These are phyloP conservation scores for Drosophila pseudoananassae DNA, from an alignment of 1,140 invertebrate genomes.

Conservation along the genomic window DNA sequence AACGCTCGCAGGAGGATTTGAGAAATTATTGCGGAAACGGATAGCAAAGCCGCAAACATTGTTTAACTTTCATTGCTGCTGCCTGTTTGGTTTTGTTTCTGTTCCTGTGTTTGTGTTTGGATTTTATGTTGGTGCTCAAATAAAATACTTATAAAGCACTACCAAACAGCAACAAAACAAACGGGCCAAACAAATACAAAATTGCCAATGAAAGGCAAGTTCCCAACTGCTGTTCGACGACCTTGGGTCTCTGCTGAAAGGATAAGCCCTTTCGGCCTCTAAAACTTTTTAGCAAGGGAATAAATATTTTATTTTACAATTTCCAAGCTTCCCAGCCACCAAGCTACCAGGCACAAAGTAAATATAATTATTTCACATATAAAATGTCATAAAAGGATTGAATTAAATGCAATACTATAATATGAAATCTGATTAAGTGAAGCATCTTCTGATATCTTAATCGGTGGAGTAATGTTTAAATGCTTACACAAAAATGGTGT, in stretches of 20 bases:
- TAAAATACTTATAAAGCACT: slow-evolving; percentile 20
- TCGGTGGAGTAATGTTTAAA: not conserved
- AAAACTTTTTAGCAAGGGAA: slow-evolving; percentile 36
- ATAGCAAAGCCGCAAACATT: slow-evolving; percentile 71
- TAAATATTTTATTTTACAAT: slow-evolving; percentile 45
- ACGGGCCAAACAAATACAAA: slow-evolving; percentile 8
- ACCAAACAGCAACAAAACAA: slow-evolving; percentile 3
- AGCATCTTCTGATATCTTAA: not conserved
- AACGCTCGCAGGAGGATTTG: slow-evolving; percentile 55
- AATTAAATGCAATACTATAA: slow-evolving; percentile 1
- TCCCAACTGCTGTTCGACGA: slow-evolving; percentile 28
- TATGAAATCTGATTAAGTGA: not conserved
- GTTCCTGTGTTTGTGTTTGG: slow-evolving; percentile 3
- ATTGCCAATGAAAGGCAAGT: slow-evolving; percentile 46
- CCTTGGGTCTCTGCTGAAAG: slow-evolving; percentile 24
- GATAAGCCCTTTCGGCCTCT: slow-evolving; percentile 34
- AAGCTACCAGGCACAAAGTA: slow-evolving; percentile 18
- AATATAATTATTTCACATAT: slow-evolving; percentile 21
- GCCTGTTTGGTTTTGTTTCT: slow-evolving; percentile 22
- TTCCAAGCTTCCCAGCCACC: slow-evolving; percentile 6
- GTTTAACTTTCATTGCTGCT: slow-evolving; percentile 75
- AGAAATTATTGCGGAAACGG: slow-evolving; percentile 77
- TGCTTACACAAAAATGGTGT: slow-evolving; percentile 3
- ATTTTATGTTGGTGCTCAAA: slow-evolving; percentile 34
- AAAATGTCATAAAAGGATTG: not conserved